These are phyloP conservation scores for Channa maculata DNA, from an alignment of 2,113 vertebrate species.

Conservation along the genomic window DNA sequence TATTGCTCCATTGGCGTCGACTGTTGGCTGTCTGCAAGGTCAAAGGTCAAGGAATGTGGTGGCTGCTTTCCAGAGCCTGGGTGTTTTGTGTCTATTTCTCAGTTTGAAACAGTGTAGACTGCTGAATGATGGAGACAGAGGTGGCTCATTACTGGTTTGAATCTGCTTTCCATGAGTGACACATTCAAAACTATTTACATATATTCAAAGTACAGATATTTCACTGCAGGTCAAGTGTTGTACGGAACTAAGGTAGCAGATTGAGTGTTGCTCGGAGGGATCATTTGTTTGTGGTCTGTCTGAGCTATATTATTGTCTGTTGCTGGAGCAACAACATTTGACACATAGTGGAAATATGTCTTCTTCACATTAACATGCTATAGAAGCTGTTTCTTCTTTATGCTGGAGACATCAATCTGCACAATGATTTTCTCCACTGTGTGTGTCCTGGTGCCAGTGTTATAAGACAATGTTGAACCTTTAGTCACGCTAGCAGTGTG, in stretches of 20 bases:
- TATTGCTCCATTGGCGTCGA: conserved; percentile 43
- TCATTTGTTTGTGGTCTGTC: conserved; percentile 62
- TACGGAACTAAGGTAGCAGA: conserved; percentile 47
- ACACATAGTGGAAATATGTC: conserved; percentile 24
- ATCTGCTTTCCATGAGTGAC: conserved; percentile 73
- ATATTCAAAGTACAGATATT: conserved; percentile 68
- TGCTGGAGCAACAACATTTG: conserved; percentile 57
- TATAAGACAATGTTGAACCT: neutral
- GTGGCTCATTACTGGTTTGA: conserved; percentile 59
- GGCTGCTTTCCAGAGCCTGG: conserved; percentile 41
- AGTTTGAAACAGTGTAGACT: conserved; percentile 27
- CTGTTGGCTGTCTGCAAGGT: conserved; percentile 39
- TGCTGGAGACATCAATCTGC: neutral
- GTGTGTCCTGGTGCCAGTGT: neutral
- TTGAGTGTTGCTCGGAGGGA: conserved; percentile 42
- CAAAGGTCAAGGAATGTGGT: conserved; percentile 59
- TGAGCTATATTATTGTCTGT: conserved; percentile 39
- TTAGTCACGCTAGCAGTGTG: neutral
- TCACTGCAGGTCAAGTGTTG: conserved; percentile 45
- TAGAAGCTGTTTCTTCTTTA: neutral
- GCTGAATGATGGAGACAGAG: neutral
- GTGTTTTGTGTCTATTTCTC: conserved; percentile 11
- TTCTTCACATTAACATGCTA: neutral
- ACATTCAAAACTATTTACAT: conserved; percentile 73
- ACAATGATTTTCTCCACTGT: neutral